A percentile compares a stretch with the other conserved stretches of the same genome.
phyloP scores from a whole-genome alignment of 2,888 invertebrate genomes.

The Perizoma flavofasciatum region DNA sequence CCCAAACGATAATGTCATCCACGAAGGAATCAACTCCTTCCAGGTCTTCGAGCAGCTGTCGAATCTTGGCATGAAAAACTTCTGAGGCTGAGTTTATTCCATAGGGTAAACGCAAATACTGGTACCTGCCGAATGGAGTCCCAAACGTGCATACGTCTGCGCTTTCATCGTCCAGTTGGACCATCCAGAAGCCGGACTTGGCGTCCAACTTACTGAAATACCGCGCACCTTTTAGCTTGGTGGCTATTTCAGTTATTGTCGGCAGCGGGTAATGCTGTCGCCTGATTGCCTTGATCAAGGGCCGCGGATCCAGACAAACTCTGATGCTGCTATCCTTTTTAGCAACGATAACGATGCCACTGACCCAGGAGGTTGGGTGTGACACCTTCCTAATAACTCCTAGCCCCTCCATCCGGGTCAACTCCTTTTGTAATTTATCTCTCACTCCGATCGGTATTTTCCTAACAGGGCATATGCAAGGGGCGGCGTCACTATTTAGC shows the following conservation, averaged over 20 bases:
- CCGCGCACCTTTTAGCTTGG: slow-evolving; percentile 3
- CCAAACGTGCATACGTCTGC: slow-evolving; percentile 38
- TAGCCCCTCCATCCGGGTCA: no score
- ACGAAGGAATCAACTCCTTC: no score
- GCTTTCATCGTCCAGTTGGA: slow-evolving; percentile 34
- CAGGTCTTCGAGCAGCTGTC: no score
- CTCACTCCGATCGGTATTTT: no score
- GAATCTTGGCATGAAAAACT: no score
- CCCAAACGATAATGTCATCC: no score
- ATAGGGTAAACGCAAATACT: slow-evolving; percentile 8
- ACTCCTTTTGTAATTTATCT: no score
- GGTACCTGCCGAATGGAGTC: slow-evolving; percentile 14
- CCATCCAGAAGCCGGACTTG: slow-evolving; percentile 31
- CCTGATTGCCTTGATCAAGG: slow-evolving; percentile 27
- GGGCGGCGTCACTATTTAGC: no score
- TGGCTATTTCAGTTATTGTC: slow-evolving; percentile 34
- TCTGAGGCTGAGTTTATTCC: slow-evolving; percentile 3
- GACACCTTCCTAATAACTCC: no score
- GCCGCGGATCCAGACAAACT: slow-evolving; percentile 21
- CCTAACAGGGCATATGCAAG: no score
- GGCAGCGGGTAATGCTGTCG: slow-evolving; percentile 31
- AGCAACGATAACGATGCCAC: not conserved
- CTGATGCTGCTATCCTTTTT: slow-evolving; percentile 14
- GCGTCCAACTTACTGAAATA: slow-evolving; percentile 6
- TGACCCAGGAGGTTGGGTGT: no score